These are phyloP conservation scores for Hydropsyche betteni DNA, from an alignment of 2,888 invertebrate species.

Conservation along the genomic window DNA sequence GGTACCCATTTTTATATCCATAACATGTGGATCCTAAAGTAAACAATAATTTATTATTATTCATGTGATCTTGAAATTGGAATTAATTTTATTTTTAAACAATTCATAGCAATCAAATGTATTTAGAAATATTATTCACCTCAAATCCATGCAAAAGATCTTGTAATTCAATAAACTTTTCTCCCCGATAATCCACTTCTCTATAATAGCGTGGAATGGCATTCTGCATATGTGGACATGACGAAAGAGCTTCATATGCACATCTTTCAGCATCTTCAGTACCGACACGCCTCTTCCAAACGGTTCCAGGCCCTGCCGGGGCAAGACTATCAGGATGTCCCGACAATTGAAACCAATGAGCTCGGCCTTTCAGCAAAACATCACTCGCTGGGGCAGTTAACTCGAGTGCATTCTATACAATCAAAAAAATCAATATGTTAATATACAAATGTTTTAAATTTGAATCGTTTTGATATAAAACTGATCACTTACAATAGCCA, in stretches of 20 bases:
- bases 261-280: constrained; percentile 77
- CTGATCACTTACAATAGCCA: constrained; percentile 77
- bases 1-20: constrained; percentile 98
- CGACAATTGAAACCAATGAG: constrained; percentile 87
- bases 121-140: constrained; percentile 52
- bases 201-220: constrained; percentile 87
- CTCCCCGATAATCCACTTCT: constrained; percentile 80
- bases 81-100: too few species aligned
- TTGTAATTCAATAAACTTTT: constrained; percentile 93
- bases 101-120: too few species aligned
- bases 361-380: constrained; percentile 77
- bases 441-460: constrained; percentile 15
- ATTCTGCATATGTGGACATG: constrained; percentile 75
- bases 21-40: constrained; percentile 84
- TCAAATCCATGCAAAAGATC: constrained; percentile 90
- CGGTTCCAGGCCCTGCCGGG: constrained; percentile 91
- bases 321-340: constrained; percentile 94
- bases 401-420: constrained; percentile 87
- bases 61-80: neutral
- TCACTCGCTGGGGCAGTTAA: constrained; percentile 91
- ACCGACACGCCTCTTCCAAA: constrained; percentile 88
- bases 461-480: neutral
- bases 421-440: constrained; percentile 54
- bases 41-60: constrained; percentile 8
- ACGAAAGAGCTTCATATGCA: constrained; percentile 81